Conservation (phyloP, 2,888 invertebrate genomes). For the Orchestes rusci region DNA sequence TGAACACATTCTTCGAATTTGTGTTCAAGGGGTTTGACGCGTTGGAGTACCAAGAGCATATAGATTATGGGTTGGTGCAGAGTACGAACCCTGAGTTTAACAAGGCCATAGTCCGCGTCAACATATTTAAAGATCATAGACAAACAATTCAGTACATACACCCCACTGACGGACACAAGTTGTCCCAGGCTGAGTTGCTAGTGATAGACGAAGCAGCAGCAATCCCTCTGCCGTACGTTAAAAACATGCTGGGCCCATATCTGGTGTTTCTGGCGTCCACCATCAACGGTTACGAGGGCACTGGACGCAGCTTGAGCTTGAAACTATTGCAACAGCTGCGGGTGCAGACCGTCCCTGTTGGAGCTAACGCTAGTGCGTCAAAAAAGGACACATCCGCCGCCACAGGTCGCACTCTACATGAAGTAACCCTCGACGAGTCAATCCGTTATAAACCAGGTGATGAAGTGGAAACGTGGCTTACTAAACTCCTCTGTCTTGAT, state of each 20-base stretch:
- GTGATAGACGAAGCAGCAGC: conserved; percentile 99
- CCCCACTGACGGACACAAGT: conserved; percentile 79
- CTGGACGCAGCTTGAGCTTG: conserved; percentile 89
- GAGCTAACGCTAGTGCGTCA: conserved; percentile 45
- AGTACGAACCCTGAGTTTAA: conserved; percentile 95
- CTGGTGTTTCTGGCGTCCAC: conserved; percentile 94
- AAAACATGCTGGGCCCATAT: conserved; percentile 82
- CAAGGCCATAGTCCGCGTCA: conserved; percentile 90
- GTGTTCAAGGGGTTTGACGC: conserved; percentile 88
- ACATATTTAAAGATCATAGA: conserved; percentile 81
- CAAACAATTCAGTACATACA: conserved; percentile 97
- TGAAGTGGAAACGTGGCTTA: conserved; percentile 86
- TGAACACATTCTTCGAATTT: conserved; percentile 96
- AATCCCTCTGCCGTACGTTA: conserved; percentile 90
- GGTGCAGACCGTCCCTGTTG: conserved; percentile 49
- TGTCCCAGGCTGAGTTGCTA: conserved; percentile 89
- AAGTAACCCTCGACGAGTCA: conserved; percentile 80
- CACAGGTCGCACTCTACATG: conserved; percentile 49
- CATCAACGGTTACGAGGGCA: conserved; percentile 97
- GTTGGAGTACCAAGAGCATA: conserved; percentile 89
- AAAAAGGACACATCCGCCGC: conserved; percentile 44
- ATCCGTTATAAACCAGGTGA: conserved; percentile 89
- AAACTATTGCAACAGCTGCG: conserved; percentile 88
- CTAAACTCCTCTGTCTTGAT: conserved; percentile 84
- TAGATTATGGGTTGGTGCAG: conserved; percentile 89